These are phyloP conservation scores for Eurytoma adleriae DNA, from an alignment of 2,888 invertebrate species.

Conservation along the genomic window DNA sequence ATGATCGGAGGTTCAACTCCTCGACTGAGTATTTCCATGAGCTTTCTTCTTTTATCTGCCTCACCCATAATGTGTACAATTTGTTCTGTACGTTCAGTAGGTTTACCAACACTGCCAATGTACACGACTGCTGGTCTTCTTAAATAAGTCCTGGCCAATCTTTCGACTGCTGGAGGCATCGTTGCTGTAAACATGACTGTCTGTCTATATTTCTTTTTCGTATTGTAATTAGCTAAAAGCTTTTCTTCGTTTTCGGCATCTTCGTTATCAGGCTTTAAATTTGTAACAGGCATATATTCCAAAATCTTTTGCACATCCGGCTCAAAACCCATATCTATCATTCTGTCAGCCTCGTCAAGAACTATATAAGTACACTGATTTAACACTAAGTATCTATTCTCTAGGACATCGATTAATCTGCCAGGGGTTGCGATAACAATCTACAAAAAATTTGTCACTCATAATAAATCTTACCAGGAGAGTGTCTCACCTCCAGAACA, in stretches of 20 bases:
- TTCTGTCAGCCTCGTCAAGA: conserved; percentile 97
- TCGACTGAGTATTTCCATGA: conserved; percentile 93
- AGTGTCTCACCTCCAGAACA: no score
- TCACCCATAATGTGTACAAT: conserved; percentile 97
- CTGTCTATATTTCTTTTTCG: conserved; percentile 98
- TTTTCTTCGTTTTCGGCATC: conserved; percentile 97
- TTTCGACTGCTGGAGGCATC: conserved; percentile 98
- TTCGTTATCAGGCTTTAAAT: conserved; percentile 98
- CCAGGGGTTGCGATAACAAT: conserved; percentile 99
- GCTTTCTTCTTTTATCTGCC: conserved; percentile 96
- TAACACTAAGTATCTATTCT: conserved; percentile 97
- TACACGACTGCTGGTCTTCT: conserved; percentile 98
- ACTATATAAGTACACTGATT: conserved; percentile 99
- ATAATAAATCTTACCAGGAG: not conserved
- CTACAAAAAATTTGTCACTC: conserved; percentile 71
- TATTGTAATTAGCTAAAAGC: conserved; percentile 94
- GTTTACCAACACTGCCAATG: conserved; percentile 97
- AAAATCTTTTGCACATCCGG: conserved; percentile 98
- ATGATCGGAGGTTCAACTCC: conserved; percentile 98
- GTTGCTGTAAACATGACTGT: conserved; percentile 99
- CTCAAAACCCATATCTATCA: conserved; percentile 99
- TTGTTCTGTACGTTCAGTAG: conserved; percentile 98
- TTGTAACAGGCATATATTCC: conserved; percentile 98
- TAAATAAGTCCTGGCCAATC: conserved; percentile 95
- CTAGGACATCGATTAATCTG: conserved; percentile 98